Conservation (phyloP, 2,113 vertebrate species). For the Chitala chitala region DNA sequence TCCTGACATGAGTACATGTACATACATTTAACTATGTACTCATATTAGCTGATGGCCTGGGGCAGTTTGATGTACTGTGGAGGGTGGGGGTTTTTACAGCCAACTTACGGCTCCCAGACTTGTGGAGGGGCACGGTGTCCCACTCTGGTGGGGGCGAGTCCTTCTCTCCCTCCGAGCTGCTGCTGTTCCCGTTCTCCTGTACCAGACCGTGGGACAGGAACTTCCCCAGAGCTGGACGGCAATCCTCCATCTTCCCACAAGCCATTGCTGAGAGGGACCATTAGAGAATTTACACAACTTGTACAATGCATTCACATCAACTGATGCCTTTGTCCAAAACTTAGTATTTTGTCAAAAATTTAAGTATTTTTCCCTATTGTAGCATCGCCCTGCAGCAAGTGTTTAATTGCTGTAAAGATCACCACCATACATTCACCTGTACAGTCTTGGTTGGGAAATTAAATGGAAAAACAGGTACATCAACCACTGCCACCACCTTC, state of each 20-base stretch:
- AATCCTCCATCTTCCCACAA: conserved; percentile 69
- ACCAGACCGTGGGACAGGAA: conserved; percentile 67
- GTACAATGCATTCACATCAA: no score
- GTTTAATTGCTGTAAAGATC: no score
- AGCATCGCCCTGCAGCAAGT: no score
- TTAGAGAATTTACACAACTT: background rate
- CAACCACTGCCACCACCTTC: no score
- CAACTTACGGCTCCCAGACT: conserved; percentile 77
- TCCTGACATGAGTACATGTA: no score
- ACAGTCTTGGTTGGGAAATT: no score
- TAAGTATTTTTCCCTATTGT: no score
- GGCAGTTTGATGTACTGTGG: no score
- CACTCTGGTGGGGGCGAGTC: conserved; percentile 90
- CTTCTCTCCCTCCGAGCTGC: conserved; percentile 95
- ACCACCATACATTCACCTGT: no score
- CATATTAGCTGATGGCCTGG: background rate
- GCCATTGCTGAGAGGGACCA: conserved; percentile 23
- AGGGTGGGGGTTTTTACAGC: background rate
- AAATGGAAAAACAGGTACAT: no score
- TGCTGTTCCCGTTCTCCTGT: conserved; percentile 83
- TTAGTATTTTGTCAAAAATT: no score
- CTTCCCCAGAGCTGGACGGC: conserved; percentile 72
- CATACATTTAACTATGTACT: background rate
- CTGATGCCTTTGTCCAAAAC: no score
- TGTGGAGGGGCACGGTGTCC: conserved; percentile 80